A percentile compares a stretch with the other conserved stretches of the same genome.
Evolutionary conservation across 2,797 vertebrate species (phyloP).

Genomic region (Danio choprae): DNA sequence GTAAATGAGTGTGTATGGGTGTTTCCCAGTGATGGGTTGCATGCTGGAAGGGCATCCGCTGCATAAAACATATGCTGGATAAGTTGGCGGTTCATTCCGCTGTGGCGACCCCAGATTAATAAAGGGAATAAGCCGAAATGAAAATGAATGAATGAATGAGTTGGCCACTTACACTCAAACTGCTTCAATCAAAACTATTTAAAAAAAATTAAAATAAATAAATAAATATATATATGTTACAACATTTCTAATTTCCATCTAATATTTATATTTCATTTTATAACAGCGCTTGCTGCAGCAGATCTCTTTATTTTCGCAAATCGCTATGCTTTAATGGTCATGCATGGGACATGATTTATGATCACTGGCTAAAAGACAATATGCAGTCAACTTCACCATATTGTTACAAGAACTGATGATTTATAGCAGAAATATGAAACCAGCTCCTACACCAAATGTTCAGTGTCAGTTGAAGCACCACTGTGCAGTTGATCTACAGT

Average conservation of each 20-base stretch:
- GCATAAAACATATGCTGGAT: no score
- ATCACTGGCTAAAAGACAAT: slow-evolving; percentile 40
- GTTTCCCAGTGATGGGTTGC: no score
- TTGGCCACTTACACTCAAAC: neutral
- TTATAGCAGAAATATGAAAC: slow-evolving; percentile 38
- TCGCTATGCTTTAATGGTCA: slow-evolving; percentile 18
- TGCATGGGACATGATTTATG: slow-evolving; percentile 15
- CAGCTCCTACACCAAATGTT: slow-evolving; percentile 29
- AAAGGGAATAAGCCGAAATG: no score
- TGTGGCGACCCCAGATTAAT: no score
- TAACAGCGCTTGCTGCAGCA: neutral
- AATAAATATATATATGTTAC: no score
- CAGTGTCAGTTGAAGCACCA: slow-evolving; percentile 28
- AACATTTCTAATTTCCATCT: neutral
- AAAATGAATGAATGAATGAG: no score
- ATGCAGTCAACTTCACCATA: slow-evolving; percentile 19
- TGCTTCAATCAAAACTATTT: neutral
- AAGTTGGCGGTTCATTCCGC: no score
- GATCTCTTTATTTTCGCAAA: neutral
- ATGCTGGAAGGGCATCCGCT: no score
- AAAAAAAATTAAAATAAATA: no score
- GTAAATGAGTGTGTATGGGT: no score
- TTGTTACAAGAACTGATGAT: slow-evolving; percentile 44
- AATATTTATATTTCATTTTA: neutral
- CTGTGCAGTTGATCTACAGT: slow-evolving; percentile 38